Evolutionary conservation across 1,140 invertebrate species (phyloP).

Genomic region (Diorhabda sublineata): DNA sequence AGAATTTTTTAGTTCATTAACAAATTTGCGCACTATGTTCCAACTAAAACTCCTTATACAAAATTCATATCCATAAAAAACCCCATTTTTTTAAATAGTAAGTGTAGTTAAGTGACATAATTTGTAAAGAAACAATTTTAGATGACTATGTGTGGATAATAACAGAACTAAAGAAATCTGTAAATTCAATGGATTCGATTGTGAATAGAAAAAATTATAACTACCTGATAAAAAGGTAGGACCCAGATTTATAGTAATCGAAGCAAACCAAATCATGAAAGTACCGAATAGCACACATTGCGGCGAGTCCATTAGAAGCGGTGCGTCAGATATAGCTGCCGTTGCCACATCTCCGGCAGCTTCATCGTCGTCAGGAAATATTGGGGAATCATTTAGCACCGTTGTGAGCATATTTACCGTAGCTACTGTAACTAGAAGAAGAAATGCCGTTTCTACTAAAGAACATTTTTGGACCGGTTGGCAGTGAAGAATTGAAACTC

Average conservation of each 20-base stretch:
- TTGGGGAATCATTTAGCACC: conserved; percentile 83
- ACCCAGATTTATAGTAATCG: conserved; percentile 85
- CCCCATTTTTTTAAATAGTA: too few species aligned
- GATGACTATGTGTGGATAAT: too few species aligned
- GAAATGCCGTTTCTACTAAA: conserved; percentile 83
- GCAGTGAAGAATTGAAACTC: conserved; percentile 76
- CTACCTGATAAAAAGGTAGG: conserved; percentile 75
- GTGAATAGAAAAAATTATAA: neutral
- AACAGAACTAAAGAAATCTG: too few species aligned
- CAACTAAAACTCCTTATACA: too few species aligned
- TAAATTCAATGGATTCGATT: too few species aligned
- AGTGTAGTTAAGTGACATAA: too few species aligned
- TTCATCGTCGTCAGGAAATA: conserved; percentile 76
- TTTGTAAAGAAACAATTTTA: too few species aligned
- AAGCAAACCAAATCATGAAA: conserved; percentile 90
- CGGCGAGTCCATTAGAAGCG: conserved; percentile 44
- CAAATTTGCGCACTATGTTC: too few species aligned
- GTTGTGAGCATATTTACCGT: conserved; percentile 89
- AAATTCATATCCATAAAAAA: too few species aligned
- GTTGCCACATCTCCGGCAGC: conserved; percentile 58
- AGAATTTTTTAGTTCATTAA: too few species aligned
- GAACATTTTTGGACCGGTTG: conserved; percentile 83
- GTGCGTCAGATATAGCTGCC: conserved; percentile 51
- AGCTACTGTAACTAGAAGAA: conserved; percentile 81
- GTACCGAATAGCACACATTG: conserved; percentile 88